Conservation (phyloP, 2,113 vertebrate genomes). For the Cygnus buccinator region DNA sequence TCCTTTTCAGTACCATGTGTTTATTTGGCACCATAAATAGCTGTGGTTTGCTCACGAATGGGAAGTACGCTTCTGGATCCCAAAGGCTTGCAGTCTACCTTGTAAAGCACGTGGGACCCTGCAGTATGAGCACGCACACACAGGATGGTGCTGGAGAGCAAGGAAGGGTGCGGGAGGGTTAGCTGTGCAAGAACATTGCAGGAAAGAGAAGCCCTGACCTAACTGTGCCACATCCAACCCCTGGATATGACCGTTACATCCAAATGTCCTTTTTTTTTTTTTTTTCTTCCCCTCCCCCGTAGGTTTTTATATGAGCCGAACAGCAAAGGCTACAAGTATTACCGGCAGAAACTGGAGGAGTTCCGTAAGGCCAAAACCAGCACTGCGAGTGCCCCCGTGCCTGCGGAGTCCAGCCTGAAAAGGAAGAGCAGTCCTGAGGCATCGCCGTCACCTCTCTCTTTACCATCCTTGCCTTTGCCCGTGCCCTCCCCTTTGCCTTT, state of each 20-base stretch:
- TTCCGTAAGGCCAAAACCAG: slow-evolving; percentile 76
- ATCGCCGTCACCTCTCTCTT: neutral
- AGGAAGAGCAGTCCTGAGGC: slow-evolving; percentile 53
- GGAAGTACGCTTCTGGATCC: neutral
- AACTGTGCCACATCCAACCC: neutral
- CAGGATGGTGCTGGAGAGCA: slow-evolving; percentile 50
- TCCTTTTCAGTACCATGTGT: neutral
- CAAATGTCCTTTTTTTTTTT: too few relatives aligned
- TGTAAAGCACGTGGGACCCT: neutral
- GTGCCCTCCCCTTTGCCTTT: neutral
- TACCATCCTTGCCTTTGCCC: neutral
- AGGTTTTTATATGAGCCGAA: slow-evolving; percentile 93
- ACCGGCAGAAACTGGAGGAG: slow-evolving; percentile 88
- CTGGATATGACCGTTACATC: rapidly evolving
- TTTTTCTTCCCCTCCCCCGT: neutral
- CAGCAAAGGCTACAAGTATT: slow-evolving; percentile 86
- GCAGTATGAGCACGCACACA: rapidly evolving
- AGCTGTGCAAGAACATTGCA: neutral
- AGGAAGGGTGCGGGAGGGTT: neutral
- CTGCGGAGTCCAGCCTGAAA: slow-evolving; percentile 30
- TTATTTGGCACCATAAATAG: neutral
- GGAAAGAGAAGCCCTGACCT: neutral
- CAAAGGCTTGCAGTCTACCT: neutral
- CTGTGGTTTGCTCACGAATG: neutral
- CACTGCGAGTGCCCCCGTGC: neutral